Evolutionary conservation across 2,888 invertebrate species (phyloP).

Genomic region (Acleris sparsana): DNA sequence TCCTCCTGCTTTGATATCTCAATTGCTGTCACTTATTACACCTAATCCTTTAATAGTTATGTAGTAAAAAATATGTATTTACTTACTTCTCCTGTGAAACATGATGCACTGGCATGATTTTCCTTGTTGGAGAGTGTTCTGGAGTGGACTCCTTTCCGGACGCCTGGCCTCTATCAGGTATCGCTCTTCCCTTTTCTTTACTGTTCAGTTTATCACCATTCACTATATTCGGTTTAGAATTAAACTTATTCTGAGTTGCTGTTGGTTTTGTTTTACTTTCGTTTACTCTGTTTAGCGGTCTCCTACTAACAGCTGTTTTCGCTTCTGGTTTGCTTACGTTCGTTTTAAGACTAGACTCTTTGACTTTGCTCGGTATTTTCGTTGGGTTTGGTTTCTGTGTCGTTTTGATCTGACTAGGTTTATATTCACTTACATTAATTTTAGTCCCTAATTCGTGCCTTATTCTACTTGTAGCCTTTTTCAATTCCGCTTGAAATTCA

Average conservation of each 20-base stretch:
- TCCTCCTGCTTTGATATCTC: too few species aligned
- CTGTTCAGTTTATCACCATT: constrained; percentile 60
- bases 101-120: constrained; percentile 52
- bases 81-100: constrained; percentile 63
- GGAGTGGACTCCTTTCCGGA: constrained; percentile 86
- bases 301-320: constrained; percentile 55
- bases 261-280: constrained; percentile 62
- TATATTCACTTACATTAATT: constrained; percentile 74
- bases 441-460: constrained; percentile 76
- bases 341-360: constrained; percentile 77
- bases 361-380: constrained; percentile 77
- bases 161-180: constrained; percentile 82
- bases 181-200: constrained; percentile 60
- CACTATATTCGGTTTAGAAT: constrained; percentile 49
- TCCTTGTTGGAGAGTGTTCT: constrained; percentile 82
- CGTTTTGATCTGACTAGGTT: constrained; percentile 77
- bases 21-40: too few species aligned
- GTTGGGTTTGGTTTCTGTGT: constrained; percentile 73
- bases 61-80: neutral
- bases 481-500: constrained; percentile 81
- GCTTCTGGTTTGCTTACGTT: constrained; percentile 53
- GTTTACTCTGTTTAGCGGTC: constrained; percentile 63
- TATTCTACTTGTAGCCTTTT: constrained; percentile 80
- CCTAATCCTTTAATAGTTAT: too few species aligned
- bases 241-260: constrained; percentile 49